Base-by-base conservation (phyloP, 2,797 vertebrate species). In the Molothrus ater region DNA sequence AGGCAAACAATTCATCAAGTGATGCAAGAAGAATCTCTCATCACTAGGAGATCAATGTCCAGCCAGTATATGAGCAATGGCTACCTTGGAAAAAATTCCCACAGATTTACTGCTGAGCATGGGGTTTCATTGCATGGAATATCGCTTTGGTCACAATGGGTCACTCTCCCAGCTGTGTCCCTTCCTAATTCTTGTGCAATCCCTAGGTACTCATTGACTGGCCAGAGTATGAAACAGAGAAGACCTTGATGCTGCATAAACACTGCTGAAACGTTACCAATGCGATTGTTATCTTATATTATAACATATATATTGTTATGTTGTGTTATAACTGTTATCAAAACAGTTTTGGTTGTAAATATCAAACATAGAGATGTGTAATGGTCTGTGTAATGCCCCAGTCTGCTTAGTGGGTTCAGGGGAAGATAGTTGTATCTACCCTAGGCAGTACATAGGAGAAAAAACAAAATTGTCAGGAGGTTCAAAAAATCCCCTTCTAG, bases 161-260 rank as follows among this genome's bases (percentile, higher is more conserved):
- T 73, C 22, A 45, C 11, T 90, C 8, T 63, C 36, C 17, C 18
- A 10, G 21, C 6, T 68, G 7, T 15, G 8, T 38, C 18, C n/a
- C 25, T 70, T 85, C 19, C 5, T 21, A 79, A 0, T 4, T n/a
- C 18, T 26, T 32, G 6, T 26, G 14, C 11, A 18, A 13, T 2
- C 2, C 4, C 36, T 79, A 6, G 21, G 12, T 68, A 7, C 7
- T 32, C 1, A 3, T 7, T 78, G 43, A 50, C 25, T 54, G 21
- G 6, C 8, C 16, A 79, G 29, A 61, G 18, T 5, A 80, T 9
- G 19, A 61, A 70, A 43, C 5, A 50, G 25, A 50, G 48, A 42
- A 42, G 4, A 7, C 7, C 31, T 26, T 54, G 15, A 22, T 9
- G 9, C 10, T 53, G 14, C 3, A 2, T 56, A 61, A 66, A 3